These are phyloP conservation scores for Cygnus atratus DNA, from an alignment of 2,113 vertebrate genomes.

Conservation along the genomic window DNA sequence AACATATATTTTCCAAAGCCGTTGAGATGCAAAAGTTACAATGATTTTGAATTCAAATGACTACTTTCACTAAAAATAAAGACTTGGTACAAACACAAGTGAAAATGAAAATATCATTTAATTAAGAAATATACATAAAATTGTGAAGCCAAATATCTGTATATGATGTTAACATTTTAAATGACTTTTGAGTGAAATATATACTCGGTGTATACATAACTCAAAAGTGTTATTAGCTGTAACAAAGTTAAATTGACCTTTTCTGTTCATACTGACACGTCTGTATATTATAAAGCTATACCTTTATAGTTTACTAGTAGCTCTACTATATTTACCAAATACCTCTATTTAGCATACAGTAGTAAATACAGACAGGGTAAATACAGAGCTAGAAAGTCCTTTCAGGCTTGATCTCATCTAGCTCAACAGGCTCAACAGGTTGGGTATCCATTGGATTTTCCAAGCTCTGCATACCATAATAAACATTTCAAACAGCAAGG, in stretches of 20 bases:
- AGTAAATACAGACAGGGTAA: neutral
- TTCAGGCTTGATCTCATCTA: neutral
- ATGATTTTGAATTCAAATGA: neutral
- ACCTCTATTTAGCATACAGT: too few relatives aligned
- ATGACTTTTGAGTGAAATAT: neutral
- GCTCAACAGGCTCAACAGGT: too few relatives aligned
- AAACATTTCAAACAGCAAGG: neutral
- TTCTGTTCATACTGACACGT: neutral
- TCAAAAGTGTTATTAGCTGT: neutral
- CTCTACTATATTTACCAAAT: too few relatives aligned
- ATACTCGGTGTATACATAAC: neutral
- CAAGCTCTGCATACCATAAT: neutral
- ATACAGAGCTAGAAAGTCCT: neutral
- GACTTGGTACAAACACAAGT: neutral
- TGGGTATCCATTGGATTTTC: neutral
- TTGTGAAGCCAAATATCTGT: neutral
- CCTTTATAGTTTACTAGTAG: too few relatives aligned
- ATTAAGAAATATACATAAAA: neutral
- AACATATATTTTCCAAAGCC: neutral
- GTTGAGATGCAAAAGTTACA: neutral
- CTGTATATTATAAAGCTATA: neutral
- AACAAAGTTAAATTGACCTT: neutral
- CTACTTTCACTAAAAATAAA: neutral
- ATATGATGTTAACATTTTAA: neutral
- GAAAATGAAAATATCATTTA: neutral